Evolutionary conservation across 2,113 vertebrate species (phyloP).

Genomic region (Neoarius graeffei): DNA sequence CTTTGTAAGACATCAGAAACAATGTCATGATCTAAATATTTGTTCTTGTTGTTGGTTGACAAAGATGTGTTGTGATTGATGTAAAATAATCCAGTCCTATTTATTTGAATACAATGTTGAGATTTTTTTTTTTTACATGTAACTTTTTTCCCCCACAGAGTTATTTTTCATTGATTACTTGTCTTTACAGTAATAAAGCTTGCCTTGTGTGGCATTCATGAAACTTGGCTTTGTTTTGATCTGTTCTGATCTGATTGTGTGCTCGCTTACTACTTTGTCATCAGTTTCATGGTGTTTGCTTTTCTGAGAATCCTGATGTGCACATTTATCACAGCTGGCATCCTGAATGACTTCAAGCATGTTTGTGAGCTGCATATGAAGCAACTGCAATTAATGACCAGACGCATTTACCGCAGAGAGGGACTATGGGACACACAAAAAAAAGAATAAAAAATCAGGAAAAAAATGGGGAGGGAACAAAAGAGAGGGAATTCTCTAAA

Average conservation of each 20-base stretch:
- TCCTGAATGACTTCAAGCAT: constrained; percentile 56
- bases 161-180: constrained; percentile 45
- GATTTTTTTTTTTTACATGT: constrained; percentile 60
- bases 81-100: constrained; percentile 65
- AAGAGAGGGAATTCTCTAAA: background rate
- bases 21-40: constrained; percentile 59
- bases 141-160: constrained; percentile 62
- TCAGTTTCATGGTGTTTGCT: background rate
- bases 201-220: constrained; percentile 65
- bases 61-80: constrained; percentile 66
- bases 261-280: background rate
- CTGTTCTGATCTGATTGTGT: background rate
- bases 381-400: constrained; percentile 54
- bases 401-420: constrained; percentile 41
- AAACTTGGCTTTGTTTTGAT: constrained; percentile 10
- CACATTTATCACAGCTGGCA: constrained; percentile 20
- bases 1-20: constrained; percentile 68
- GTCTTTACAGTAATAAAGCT: constrained; percentile 75
- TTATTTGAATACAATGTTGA: constrained; percentile 68
- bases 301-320: background rate
- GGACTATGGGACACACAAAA: no score
- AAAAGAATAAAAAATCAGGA: background rate
- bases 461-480: background rate
- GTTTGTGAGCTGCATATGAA: constrained; percentile 46
- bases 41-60: constrained; percentile 53